phyloP scores from a whole-genome alignment of 1,140 invertebrate genomes.

The Penaeus indicus region DNA sequence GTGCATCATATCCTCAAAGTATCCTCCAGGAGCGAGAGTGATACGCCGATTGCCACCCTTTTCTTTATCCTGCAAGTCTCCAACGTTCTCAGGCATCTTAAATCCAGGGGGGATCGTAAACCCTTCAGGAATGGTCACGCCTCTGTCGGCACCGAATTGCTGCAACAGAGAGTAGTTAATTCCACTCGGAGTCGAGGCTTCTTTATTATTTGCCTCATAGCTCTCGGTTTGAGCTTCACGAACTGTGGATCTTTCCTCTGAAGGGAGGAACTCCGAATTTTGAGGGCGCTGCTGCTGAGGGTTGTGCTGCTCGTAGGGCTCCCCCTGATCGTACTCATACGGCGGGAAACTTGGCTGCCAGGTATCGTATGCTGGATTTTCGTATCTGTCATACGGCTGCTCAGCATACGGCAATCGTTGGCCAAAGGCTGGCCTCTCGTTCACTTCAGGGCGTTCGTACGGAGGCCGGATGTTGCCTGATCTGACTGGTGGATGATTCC shows the following conservation, averaged over 20 bases:
- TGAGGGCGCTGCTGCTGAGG: no score
- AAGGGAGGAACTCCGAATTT: neutral
- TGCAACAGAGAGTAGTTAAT: neutral
- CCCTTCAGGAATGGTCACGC: slow-evolving; percentile 36
- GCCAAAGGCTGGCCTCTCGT: no score
- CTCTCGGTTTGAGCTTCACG: neutral
- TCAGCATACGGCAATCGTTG: no score
- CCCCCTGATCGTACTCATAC: no score
- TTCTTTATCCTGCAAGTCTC: neutral
- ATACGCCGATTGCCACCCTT: neutral
- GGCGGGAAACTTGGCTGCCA: no score
- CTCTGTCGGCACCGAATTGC: neutral
- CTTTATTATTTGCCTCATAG: neutral
- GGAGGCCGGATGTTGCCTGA: neutral
- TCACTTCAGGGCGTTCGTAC: neutral
- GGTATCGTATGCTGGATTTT: no score
- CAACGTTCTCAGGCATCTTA: slow-evolving; percentile 21
- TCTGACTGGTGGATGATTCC: neutral
- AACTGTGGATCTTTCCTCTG: neutral
- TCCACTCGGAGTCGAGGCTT: no score
- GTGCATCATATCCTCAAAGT: slow-evolving; percentile 53
- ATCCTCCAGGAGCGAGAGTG: slow-evolving; percentile 1
- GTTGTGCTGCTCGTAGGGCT: no score
- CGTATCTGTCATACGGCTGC: no score
- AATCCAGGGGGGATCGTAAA: slow-evolving; percentile 42